A percentile compares a stretch with the other conserved stretches of the same genome.
These are phyloP conservation scores for Saguinus midas DNA, from an alignment of 2,113 vertebrate genomes.

Conservation along the genomic window DNA sequence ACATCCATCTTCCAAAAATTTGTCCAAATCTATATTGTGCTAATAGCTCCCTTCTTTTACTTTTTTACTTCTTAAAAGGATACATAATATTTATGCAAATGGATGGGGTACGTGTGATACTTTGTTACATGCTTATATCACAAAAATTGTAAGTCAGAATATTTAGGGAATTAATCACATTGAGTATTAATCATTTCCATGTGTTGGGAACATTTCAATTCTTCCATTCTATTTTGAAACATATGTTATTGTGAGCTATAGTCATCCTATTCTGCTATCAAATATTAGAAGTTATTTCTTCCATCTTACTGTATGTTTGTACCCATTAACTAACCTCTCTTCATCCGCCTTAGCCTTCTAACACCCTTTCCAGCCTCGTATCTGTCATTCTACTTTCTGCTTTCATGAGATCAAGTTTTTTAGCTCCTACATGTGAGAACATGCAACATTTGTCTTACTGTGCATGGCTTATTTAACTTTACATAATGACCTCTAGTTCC, in stretches of 20 bases:
- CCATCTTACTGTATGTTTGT: neutral
- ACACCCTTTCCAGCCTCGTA: neutral
- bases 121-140: neutral
- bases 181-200: neutral
- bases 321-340: neutral
- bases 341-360: neutral
- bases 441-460: neutral
- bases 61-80: neutral
- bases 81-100: neutral
- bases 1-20: neutral
- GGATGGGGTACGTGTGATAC: neutral
- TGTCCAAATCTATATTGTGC: neutral
- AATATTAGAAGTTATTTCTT: neutral
- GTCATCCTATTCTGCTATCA: neutral
- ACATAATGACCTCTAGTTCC: neutral
- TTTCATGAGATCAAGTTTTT: neutral
- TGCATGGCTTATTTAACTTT: neutral
- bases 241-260: neutral
- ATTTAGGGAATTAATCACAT: neutral
- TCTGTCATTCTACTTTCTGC: neutral
- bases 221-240: neutral
- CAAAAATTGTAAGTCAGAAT: neutral
- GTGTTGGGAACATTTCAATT: neutral
- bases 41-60: neutral
- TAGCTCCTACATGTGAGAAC: neutral